These are phyloP conservation scores for Pachyseris speciosa DNA, from an alignment of 64 coral and sea anemone genomes.

Conservation along the genomic window DNA sequence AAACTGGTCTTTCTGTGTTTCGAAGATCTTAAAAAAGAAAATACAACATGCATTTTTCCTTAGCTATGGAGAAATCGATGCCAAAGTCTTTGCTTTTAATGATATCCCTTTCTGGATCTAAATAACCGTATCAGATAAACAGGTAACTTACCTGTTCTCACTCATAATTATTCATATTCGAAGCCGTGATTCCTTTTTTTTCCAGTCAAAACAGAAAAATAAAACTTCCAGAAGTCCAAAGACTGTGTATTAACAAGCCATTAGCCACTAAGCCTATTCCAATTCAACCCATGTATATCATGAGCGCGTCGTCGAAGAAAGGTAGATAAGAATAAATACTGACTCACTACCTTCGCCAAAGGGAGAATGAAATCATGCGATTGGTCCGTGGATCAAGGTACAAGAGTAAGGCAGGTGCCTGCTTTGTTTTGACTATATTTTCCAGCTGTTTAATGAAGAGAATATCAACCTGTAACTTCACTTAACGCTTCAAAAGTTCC, in stretches of 20 bases:
- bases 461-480: constrained; percentile 4
- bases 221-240: neutral
- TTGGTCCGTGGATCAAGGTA: neutral
- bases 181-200: neutral
- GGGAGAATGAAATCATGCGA: constrained; percentile 1
- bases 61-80: neutral
- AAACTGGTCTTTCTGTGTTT: neutral
- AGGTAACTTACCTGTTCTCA: constrained; percentile 48
- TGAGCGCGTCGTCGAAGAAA: too few species aligned
- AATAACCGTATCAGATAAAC: neutral
- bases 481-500: neutral
- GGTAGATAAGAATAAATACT: constrained; percentile 1
- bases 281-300: neutral
- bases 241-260: neutral
- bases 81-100: neutral
- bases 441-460: neutral
- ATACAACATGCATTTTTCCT: neutral
- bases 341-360: neutral
- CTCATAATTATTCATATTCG: constrained; percentile 51
- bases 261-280: neutral
- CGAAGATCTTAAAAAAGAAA: neutral
- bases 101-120: neutral
- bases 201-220: neutral
- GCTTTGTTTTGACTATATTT: constrained; percentile 31
- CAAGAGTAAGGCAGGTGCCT: constrained; percentile 25